Evolutionary conservation across 2,113 vertebrate genomes (phyloP).

Genomic region (Microtus oregoni): DNA sequence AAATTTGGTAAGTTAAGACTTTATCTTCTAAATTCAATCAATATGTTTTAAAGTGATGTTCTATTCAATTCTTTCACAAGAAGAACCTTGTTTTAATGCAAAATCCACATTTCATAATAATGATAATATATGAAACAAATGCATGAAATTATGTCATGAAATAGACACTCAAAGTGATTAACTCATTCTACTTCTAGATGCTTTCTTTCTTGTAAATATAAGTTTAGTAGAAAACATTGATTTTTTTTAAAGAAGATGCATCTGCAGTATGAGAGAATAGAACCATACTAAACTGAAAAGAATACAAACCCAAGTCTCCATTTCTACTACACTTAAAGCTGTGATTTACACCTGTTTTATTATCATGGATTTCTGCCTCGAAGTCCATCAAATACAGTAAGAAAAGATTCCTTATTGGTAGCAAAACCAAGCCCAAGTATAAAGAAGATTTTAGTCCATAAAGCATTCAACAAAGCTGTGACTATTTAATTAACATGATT

Average conservation of each 20-base stretch:
- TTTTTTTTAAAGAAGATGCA: constrained; percentile 36
- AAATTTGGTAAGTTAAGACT: constrained; percentile 40
- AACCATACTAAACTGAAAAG: constrained; percentile 1
- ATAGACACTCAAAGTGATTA: constrained; percentile 36
- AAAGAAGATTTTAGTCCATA: background rate
- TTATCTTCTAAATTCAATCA: constrained; percentile 17
- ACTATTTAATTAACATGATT: background rate
- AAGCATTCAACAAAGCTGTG: background rate
- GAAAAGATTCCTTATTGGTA: background rate
- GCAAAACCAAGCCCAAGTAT: background rate
- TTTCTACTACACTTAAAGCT: constrained; percentile 21
- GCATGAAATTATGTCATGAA: constrained; percentile 31
- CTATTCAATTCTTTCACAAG: constrained; percentile 44
- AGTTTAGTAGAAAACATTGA: background rate
- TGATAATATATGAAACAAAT: constrained; percentile 43
- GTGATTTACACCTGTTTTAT: constrained; percentile 37
- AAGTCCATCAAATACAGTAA: background rate
- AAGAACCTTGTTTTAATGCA: constrained; percentile 31
- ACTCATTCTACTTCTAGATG: constrained; percentile 20
- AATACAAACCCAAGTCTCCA: constrained; percentile 48
- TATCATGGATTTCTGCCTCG: constrained; percentile 14
- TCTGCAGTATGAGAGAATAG: constrained; percentile 50
- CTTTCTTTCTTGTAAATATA: background rate
- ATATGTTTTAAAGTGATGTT: background rate
- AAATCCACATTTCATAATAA: constrained; percentile 47